These are phyloP conservation scores for Metridium senile DNA, from an alignment of 92 coral and sea anemone genomes.

Conservation along the genomic window DNA sequence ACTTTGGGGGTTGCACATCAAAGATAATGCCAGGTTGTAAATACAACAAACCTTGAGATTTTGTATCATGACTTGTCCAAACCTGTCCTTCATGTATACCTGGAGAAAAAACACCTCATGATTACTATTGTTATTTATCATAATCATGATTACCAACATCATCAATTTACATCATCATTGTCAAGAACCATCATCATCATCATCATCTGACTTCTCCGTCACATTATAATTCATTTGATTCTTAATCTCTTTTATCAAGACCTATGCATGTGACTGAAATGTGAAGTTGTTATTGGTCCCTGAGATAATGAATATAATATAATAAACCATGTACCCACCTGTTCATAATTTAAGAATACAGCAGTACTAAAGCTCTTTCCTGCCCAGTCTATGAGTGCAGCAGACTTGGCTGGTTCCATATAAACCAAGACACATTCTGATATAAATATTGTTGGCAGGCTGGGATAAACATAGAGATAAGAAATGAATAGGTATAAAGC, in stretches of 20 bases:
- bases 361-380: conserved; percentile 85
- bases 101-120: background rate
- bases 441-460: conserved; percentile 90
- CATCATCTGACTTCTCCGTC: no score
- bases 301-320: background rate
- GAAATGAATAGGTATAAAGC: background rate
- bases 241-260: no score
- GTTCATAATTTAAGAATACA: conserved; percentile 90
- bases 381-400: conserved; percentile 81
- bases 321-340: conserved; percentile 32
- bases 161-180: no score
- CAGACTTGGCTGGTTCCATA: conserved; percentile 82
- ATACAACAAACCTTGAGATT: conserved; percentile 72
- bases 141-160: no score
- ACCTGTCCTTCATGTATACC: conserved; percentile 95
- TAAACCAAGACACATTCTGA: conserved; percentile 95
- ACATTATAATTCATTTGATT: no score
- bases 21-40: background rate
- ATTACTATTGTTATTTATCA: no score
- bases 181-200: no score
- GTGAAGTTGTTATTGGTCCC: background rate
- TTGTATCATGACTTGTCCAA: conserved; percentile 96
- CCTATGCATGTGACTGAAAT: no score
- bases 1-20: no score
- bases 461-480: conserved; percentile 21